Conservation (phyloP, 1,140 invertebrate species). For the Philotrypesis tridentata region DNA sequence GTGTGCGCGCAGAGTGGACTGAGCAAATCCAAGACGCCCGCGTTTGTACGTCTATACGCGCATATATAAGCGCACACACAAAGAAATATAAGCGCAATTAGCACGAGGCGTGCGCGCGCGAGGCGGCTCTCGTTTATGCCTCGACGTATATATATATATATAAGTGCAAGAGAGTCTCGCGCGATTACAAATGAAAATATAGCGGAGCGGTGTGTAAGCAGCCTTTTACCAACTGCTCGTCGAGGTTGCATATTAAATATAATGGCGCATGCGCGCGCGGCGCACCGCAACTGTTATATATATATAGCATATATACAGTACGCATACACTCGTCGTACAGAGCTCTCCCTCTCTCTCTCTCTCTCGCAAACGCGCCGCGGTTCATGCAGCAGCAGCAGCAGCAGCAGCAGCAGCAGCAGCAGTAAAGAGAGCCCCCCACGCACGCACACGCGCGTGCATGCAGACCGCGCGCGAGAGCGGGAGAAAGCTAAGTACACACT, state of each 20-base stretch:
- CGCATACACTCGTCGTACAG: no score
- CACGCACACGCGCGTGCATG: neutral
- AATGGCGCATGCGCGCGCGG: constrained; percentile 9
- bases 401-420: no score
- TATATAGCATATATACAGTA: no score
- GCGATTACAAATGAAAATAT: constrained; percentile 22
- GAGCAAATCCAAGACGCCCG: no score
- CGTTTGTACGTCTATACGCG: no score
- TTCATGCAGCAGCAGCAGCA: no score
- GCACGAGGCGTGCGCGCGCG: no score
- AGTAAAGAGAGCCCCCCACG: constrained; percentile 10
- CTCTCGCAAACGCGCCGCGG: no score
- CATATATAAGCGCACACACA: neutral
- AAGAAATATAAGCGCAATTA: constrained; percentile 22
- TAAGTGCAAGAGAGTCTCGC: neutral
- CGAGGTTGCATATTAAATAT: constrained; percentile 39
- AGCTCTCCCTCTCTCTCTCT: no score
- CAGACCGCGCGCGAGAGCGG: neutral
- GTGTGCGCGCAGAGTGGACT: no score
- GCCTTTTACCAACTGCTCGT: constrained; percentile 17
- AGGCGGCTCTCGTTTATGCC: constrained; percentile 31
- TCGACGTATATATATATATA: neutral
- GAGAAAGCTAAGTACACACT: constrained; percentile 18
- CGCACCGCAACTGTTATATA: no score
- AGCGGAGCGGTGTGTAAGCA: constrained; percentile 8